Percentiles rank a stretch among this genome's conserved stretches.
These are phyloP conservation scores for Notocelia uddmanniana DNA, from an alignment of 2,888 invertebrate species.

Conservation along the genomic window DNA sequence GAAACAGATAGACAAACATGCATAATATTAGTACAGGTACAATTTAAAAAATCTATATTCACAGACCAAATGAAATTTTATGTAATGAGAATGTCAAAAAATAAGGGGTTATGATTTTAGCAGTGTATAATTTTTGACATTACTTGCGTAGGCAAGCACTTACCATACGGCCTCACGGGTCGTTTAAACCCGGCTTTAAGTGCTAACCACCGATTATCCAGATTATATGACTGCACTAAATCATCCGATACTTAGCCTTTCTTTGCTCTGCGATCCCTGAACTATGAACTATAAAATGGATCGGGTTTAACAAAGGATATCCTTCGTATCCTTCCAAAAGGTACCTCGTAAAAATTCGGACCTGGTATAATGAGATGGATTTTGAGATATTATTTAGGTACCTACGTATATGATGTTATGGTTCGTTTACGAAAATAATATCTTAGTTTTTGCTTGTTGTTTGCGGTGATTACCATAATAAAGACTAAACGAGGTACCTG, in stretches of 20 bases:
- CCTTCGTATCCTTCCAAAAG: slow-evolving; percentile 68
- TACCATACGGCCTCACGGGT: slow-evolving; percentile 51
- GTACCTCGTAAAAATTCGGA: slow-evolving; percentile 77
- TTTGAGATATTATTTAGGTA: not conserved
- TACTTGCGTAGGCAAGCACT: slow-evolving; percentile 35
- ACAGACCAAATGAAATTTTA: too few relatives aligned
- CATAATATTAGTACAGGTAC: too few relatives aligned
- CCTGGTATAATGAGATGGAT: slow-evolving; percentile 69
- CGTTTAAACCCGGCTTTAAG: slow-evolving; percentile 65
- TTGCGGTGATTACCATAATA: too few relatives aligned
- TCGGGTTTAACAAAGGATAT: slow-evolving; percentile 70
- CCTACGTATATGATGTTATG: not conserved
- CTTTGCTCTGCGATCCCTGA: slow-evolving; percentile 65
- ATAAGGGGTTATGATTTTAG: too few relatives aligned
- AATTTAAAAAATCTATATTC: too few relatives aligned
- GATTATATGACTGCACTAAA: slow-evolving; percentile 79
- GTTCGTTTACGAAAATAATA: too few relatives aligned
- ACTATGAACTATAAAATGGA: slow-evolving; percentile 84
- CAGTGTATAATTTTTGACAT: too few relatives aligned
- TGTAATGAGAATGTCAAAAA: too few relatives aligned
- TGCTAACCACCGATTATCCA: slow-evolving; percentile 78
- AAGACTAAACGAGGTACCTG: too few relatives aligned
- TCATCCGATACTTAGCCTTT: slow-evolving; percentile 77
- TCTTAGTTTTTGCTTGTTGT: too few relatives aligned
- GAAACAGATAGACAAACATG: too few relatives aligned